A percentile compares a stretch with the other conserved stretches of the same genome.
These are phyloP conservation scores for Gila robusta DNA, from an alignment of 2,797 vertebrate genomes.

Conservation along the genomic window DNA sequence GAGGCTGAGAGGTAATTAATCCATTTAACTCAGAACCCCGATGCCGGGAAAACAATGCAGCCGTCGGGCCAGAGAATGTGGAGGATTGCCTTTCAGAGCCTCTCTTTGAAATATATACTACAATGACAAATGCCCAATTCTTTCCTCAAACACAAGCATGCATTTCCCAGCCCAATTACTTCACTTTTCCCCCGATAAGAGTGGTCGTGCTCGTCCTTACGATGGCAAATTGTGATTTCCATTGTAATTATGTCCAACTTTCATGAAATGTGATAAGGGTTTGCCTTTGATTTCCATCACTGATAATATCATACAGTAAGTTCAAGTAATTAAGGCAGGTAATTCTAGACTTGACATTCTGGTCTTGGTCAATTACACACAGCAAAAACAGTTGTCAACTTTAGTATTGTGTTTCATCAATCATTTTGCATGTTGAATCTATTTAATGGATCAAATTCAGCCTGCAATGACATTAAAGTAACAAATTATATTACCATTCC, in stretches of 20 bases:
- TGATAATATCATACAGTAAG: slow-evolving; percentile 81
- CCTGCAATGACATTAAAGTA: slow-evolving; percentile 56
- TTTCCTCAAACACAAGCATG: slow-evolving; percentile 47
- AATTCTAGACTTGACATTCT: slow-evolving; percentile 55
- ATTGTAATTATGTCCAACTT: slow-evolving; percentile 68
- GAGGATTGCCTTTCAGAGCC: slow-evolving; percentile 86
- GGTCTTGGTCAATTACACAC: slow-evolving; percentile 53
- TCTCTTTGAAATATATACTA: slow-evolving; percentile 89
- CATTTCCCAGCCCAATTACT: slow-evolving; percentile 45
- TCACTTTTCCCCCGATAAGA: slow-evolving; percentile 61
- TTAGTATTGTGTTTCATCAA: slow-evolving; percentile 53
- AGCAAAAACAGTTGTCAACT: slow-evolving; percentile 53
- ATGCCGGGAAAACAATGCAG: slow-evolving; percentile 78
- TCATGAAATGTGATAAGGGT: slow-evolving; percentile 64
- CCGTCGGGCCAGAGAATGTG: slow-evolving; percentile 75
- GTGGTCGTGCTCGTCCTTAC: slow-evolving; percentile 50
- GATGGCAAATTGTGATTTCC: slow-evolving; percentile 65
- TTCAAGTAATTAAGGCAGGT: slow-evolving; percentile 63
- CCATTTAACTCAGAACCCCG: slow-evolving; percentile 85
- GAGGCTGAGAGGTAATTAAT: slow-evolving; percentile 93
- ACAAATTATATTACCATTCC: slow-evolving; percentile 43
- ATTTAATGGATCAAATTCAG: slow-evolving; percentile 54
- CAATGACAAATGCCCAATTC: slow-evolving; percentile 80
- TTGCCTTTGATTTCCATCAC: slow-evolving; percentile 67
- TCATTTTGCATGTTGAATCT: slow-evolving; percentile 46